Base-by-base conservation (phyloP, 1,140 invertebrate species). In the Drosophila takahashii region DNA sequence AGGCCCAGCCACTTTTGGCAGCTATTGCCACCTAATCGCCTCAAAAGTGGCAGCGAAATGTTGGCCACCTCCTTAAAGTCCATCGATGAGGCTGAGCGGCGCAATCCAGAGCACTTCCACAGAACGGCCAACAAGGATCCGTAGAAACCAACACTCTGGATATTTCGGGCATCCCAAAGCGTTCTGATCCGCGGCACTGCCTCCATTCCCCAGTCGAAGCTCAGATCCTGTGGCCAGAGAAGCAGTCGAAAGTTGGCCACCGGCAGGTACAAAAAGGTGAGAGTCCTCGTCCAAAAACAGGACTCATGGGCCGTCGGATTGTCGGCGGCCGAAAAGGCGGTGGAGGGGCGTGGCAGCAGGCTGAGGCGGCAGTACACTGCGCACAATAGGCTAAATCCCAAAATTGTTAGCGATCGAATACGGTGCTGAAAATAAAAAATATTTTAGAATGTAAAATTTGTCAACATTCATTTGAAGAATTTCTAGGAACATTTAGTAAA, bases 161-260 rank as follows among this genome's bases (percentile, higher is more conserved):
- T 76, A 90, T 98, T 98, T 56, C 97, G 93, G 0, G 93, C 89
- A 92, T 98, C 97, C 56, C 94, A 93, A 2, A 97, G 58, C 7
- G 94, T 94, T 1, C 94, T 94, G 66, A 98, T 94, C 53, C 96
- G 93, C 1, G 97, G 96, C 70, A 98, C 95, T 1, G 97, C 95
- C 74, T 97, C 97, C 97, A 98, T 98, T 1, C 97, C 97, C 98
- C 98, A 98, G 90, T 98, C 98, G 92, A 98, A 98, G 92, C 97
- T 97, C 22, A 98, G 93, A 42, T 95, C 95, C 71, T 94, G 94
- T 1, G 97, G 97, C 86, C 95, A 97, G 0, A 98, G 83, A 10
- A 98, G 93, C 77, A 98, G 94, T 83, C 94, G 94, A 60, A 96
- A 95, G 92, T 98, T 98, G 76, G 97, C 96, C 10, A 96, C 95